Base-by-base conservation (phyloP, 2,888 invertebrate species). In the Epinotia demarniana region DNA sequence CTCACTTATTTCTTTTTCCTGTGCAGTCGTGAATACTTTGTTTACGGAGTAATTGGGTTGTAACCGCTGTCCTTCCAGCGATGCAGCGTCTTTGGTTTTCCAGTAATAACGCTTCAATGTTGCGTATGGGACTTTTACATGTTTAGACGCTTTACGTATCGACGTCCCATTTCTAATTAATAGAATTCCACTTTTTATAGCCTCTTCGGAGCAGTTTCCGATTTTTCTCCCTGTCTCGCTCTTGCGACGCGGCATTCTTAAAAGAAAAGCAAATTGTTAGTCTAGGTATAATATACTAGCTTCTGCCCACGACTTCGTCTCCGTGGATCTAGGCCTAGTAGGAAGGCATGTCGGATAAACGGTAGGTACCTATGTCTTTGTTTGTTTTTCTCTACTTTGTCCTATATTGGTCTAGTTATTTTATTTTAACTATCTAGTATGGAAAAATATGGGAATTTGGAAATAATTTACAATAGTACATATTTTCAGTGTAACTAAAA, bases 201-300 rank as follows among this genome's bases (percentile, higher is more conserved):
- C 57, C 11, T 57, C 57, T 57, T 57, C 19, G 19, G 57, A 11
- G 57, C 57, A 57, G 9, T 57, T 57, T 57, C 27, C 46, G 49
- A 64, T 46, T 64, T 46, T 64, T 46, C 49, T 18, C 19, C 4
- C 8, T 63, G 43, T 16, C 43, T 43, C 18, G 16, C n/a, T 46
- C 16, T 63, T 63, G 39, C 43, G 39, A 63, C 39, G 46, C 43
- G 23, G 58, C 18, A 43, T 57, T 53, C 16, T 72, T 27, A 57
- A 67, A 58, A 69, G 18, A 57, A 61, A 5, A 64, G 19, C 12
- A 64, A 55, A 55, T 55, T 55, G 16, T 55, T 55, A 55, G 55
- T 55, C 53, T 33, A n/a, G n/a, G n/a, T n/a, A n/a, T n/a, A n/a
- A n/a, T n/a, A n/a, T n/a, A n/a, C n/a, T n/a, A n/a, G 23, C 23